Conservation (phyloP, 2,113 vertebrate genomes). For the Emberiza fucata region DNA sequence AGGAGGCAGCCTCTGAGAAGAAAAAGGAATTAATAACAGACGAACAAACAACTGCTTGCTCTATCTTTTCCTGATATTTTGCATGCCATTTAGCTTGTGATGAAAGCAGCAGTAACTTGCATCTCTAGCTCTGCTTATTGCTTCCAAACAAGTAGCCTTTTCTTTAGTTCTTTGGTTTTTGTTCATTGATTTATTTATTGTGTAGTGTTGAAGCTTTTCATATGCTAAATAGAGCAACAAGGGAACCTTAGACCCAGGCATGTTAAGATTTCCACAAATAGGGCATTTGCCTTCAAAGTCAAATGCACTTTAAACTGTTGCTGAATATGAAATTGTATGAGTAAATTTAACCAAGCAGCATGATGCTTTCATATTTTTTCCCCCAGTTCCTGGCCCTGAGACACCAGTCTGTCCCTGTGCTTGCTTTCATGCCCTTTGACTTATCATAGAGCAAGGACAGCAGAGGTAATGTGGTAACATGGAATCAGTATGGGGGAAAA, state of each 20-base stretch:
- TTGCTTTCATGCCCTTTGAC: conserved; percentile 32
- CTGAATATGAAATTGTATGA: neutral
- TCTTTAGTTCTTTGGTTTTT: neutral
- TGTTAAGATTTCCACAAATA: neutral
- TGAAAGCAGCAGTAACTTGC: conserved; percentile 65
- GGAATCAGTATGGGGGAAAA: neutral
- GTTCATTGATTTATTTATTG: neutral
- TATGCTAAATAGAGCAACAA: conserved; percentile 16
- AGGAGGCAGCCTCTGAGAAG: neutral
- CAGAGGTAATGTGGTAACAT: conserved; percentile 41
- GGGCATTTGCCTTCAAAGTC: conserved; percentile 8
- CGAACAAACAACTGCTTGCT: conserved; percentile 67
- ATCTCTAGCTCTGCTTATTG: conserved; percentile 57
- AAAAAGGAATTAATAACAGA: conserved; percentile 24
- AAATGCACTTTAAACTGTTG: neutral
- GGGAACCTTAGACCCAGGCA: neutral
- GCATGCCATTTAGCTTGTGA: conserved; percentile 64
- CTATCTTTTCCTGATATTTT: conserved; percentile 58
- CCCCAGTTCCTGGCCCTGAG: neutral
- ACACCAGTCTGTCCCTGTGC: neutral
- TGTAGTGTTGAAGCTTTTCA: conserved; percentile 22
- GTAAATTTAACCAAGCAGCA: conserved; percentile 27
- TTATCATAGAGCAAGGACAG: conserved; percentile 29
- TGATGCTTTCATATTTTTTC: neutral
- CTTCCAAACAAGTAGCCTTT: conserved; percentile 43